Conservation (phyloP, 1,140 invertebrate genomes). For the Lucilia cuprina region DNA sequence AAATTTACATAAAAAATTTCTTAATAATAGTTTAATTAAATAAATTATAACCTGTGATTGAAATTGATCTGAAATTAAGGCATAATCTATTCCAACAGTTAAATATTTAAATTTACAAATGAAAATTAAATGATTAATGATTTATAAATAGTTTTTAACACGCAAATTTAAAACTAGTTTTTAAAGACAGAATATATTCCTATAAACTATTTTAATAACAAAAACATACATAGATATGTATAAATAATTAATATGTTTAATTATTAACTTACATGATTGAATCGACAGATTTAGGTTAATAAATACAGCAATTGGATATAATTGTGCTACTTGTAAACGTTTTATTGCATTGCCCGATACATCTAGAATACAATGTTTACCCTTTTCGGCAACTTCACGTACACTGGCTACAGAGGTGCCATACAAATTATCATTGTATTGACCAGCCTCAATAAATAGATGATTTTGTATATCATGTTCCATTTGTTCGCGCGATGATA, state of each 20-base stretch:
- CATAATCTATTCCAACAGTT: no score
- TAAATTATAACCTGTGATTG: background rate
- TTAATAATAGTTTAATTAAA: background rate
- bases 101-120: no score
- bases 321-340: slow-evolving; percentile 93
- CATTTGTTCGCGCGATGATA: slow-evolving; percentile 97
- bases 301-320: slow-evolving; percentile 98
- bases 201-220: background rate
- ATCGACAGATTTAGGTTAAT: slow-evolving; percentile 96
- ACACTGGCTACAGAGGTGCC: slow-evolving; percentile 98
- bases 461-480: slow-evolving; percentile 98
- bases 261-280: slow-evolving; percentile 87
- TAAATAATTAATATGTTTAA: no score
- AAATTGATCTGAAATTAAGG: background rate
- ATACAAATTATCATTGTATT: slow-evolving; percentile 99
- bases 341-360: slow-evolving; percentile 99
- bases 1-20: background rate
- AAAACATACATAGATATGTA: background rate
- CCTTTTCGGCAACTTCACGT: slow-evolving; percentile 95
- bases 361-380: slow-evolving; percentile 99
- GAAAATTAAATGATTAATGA: no score
- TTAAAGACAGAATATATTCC: background rate
- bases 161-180: background rate
- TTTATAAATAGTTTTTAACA: background rate
- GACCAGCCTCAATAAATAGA: slow-evolving; percentile 98